Conservation (phyloP, 1,140 invertebrate genomes). For the Achatina immaculata region DNA sequence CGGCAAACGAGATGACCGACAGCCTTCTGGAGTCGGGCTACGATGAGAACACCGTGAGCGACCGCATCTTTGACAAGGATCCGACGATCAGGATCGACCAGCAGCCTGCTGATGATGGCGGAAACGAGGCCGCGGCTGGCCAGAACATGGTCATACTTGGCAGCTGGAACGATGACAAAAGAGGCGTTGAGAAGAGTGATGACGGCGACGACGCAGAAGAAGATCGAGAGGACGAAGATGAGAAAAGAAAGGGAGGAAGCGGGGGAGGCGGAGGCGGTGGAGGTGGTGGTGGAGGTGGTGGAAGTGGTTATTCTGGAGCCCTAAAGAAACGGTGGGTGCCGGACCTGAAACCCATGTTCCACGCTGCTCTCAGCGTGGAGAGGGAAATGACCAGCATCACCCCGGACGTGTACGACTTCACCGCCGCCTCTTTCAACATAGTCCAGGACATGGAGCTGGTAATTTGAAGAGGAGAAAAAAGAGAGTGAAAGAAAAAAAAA, state of each 20-base stretch:
- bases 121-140: no score
- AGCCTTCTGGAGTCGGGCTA: not conserved
- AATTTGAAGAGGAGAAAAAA: no score
- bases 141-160: no score
- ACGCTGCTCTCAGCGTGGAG: not conserved
- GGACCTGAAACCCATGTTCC: constrained; percentile 31
- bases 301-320: not conserved
- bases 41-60: not conserved
- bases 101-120: no score
- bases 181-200: no score
- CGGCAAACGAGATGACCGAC: not conserved
- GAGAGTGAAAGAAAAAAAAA: no score
- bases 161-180: no score
- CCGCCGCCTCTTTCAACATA: constrained; percentile 25
- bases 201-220: not conserved
- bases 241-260: not conserved
- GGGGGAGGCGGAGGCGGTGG: not conserved
- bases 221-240: not conserved
- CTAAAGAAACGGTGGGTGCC: not conserved
- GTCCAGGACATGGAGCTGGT: constrained; percentile 33
- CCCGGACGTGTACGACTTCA: constrained; percentile 31
- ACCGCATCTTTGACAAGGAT: no score
- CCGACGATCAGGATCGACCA: no score
- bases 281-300: not conserved
- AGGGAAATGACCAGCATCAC: not conserved